Base-by-base conservation (phyloP, 2,113 vertebrate species). In the Reinhardtius hippoglossoides region DNA sequence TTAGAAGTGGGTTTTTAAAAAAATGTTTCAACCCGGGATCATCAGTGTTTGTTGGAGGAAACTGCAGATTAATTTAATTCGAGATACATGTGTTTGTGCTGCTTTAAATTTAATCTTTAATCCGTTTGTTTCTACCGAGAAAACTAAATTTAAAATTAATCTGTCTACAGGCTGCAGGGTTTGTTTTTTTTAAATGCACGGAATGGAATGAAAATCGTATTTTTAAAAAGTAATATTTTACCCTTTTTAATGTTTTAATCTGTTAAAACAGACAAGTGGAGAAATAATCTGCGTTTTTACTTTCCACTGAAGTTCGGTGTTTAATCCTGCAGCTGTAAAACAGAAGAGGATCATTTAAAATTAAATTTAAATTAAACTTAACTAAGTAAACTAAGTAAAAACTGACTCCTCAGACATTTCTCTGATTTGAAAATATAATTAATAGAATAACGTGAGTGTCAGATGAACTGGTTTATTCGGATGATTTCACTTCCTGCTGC, bases 181-280 rank as follows among this genome's bases (percentile, higher is more conserved):
- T n/a, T n/a, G n/a, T n/a, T 2, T 4, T 8, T 4, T 8, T 16
- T 3, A 46, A 37, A 42, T 12, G 1, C n/a, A n/a, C 1, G 0
- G 35, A 54, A 35, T 14, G 0, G 35, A 54, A 35, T 14, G 1
- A 0, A 1, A 7, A 21, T 40, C 10, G 10, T 12, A 40, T 40
- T 12, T 40, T 13, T 13, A 40, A 40, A 40, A 40, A 40, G 10
- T 2, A 20, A 21, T 27, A 15, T 4, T 20, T 67, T 12, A 3
- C 14, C 5, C n/a, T n/a, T 27, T 54, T 40, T 9, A 0, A 0
- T 23, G 0, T 67, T 76, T 65, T 5, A 63, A 24, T 67, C 8
- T n/a, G 23, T 1, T 37, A 37, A 71, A 71, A 46, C 18, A 3
- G 10, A 40, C 5, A 40, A 9, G 26, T 42, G 20, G 52, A 50